Percentiles rank a stretch among this genome's conserved stretches.
Evolutionary conservation across 2,113 vertebrate genomes (phyloP).

Genomic region (Dasyprocta punctata): DNA sequence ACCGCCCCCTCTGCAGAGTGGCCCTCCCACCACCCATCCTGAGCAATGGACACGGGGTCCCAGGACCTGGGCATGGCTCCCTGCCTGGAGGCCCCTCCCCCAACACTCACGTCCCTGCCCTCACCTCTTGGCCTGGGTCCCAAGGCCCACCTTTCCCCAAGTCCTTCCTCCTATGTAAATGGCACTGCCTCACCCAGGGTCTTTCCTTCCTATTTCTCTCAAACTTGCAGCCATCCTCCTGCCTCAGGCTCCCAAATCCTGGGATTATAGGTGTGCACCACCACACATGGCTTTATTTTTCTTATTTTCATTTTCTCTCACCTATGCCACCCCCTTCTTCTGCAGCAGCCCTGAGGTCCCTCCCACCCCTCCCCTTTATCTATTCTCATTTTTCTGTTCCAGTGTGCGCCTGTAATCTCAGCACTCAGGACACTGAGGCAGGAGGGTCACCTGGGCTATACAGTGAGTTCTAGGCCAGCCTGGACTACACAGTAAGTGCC

Average conservation of each 20-base stretch:
- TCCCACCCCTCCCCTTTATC: not conserved
- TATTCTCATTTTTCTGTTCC: not conserved
- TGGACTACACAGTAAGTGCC: not conserved
- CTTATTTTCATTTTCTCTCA: not conserved
- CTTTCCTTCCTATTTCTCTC: not conserved
- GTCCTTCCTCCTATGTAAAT: not conserved
- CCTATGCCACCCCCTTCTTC: not conserved
- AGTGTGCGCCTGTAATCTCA: not conserved
- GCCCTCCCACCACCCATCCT: no score
- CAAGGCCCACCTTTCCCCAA: not conserved
- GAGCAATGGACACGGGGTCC: not conserved
- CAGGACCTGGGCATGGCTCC: not conserved
- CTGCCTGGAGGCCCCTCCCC: no score
- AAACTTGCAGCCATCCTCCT: not conserved
- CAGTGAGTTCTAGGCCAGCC: not conserved
- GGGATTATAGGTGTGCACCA: not conserved
- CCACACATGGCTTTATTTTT: not conserved
- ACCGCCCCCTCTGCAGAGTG: no score
- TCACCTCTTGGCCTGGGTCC: not conserved
- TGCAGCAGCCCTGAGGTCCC: not conserved
- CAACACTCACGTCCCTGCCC: not conserved
- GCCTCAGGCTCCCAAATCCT: not conserved
- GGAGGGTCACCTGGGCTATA: not conserved
- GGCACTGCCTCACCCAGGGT: no score
- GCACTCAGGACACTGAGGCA: not conserved